These are phyloP conservation scores for Chelon auratus DNA, from an alignment of 2,797 vertebrate species.

Conservation along the genomic window DNA sequence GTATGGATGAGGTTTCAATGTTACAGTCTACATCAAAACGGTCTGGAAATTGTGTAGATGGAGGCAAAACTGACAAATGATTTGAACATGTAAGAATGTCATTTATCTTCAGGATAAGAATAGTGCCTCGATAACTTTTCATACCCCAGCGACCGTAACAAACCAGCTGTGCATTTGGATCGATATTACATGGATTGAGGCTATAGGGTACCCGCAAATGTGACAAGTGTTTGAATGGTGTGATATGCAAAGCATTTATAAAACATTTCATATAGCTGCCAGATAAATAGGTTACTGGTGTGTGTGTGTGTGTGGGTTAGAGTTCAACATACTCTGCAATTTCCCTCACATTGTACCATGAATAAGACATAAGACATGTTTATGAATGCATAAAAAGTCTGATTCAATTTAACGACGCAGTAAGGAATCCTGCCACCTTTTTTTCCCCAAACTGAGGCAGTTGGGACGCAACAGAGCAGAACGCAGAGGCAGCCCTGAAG, in stretches of 20 bases:
- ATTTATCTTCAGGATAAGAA: slow-evolving; percentile 7
- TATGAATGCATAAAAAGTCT: background rate
- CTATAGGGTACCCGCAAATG: slow-evolving; percentile 31
- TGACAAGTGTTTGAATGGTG: slow-evolving; percentile 24
- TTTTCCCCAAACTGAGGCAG: slow-evolving; percentile 3
- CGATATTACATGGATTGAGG: slow-evolving; percentile 48
- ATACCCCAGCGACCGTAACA: slow-evolving; percentile 11
- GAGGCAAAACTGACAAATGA: background rate
- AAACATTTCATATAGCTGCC: slow-evolving; percentile 13
- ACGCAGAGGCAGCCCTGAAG: slow-evolving; percentile 5
- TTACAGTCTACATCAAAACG: background rate
- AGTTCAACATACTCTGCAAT: background rate
- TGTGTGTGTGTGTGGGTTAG: background rate
- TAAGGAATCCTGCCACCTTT: background rate
- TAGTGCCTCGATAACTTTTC: slow-evolving; percentile 8
- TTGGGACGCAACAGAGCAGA: slow-evolving; percentile 8
- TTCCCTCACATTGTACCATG: background rate
- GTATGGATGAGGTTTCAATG: background rate
- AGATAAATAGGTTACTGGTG: slow-evolving; percentile 1
- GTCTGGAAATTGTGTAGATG: background rate
- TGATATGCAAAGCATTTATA: slow-evolving; percentile 40
- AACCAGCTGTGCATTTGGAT: slow-evolving; percentile 28
- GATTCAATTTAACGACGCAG: slow-evolving; percentile 26
- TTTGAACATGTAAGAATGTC: background rate
- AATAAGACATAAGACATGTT: too few species aligned